A percentile compares a stretch with the other conserved stretches of the same genome.
phyloP scores from a whole-genome alignment of 2,888 invertebrate genomes.

The Corbicula japonica region DNA sequence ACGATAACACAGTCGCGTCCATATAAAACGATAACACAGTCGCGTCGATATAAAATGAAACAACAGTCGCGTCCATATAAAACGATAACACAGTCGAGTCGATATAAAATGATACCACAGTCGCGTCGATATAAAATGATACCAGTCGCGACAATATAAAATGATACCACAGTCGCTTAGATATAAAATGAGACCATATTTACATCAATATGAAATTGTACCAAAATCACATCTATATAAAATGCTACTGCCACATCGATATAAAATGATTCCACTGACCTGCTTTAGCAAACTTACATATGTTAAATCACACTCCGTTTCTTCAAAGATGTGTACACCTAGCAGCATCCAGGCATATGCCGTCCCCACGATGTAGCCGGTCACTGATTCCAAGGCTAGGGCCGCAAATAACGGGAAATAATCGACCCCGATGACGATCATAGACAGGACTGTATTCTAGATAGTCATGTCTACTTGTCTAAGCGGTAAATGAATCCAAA shows the following conservation, averaged over 20 bases:
- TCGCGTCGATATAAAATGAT: neutral
- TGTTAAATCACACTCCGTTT: slow-evolving; percentile 44
- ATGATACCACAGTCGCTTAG: too few species aligned
- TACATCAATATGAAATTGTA: too few species aligned
- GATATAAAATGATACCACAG: neutral
- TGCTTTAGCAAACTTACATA: slow-evolving; percentile 17
- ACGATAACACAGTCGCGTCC: neutral
- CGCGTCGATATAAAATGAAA: neutral
- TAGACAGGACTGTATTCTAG: slow-evolving; percentile 57
- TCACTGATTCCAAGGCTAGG: slow-evolving; percentile 67
- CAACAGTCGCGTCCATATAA: too few species aligned
- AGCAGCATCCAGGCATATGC: slow-evolving; percentile 75
- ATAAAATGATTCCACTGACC: too few species aligned
- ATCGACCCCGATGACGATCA: slow-evolving; percentile 73
- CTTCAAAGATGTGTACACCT: slow-evolving; percentile 58
- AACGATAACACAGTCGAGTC: neutral
- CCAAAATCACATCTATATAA: too few species aligned
- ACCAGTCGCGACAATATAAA: too few species aligned
- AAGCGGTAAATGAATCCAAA: too few species aligned
- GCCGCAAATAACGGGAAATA: slow-evolving; percentile 77
- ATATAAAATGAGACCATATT: too few species aligned
- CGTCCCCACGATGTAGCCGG: slow-evolving; percentile 70
- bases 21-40: neutral
- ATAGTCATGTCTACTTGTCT: too few species aligned
- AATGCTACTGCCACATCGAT: too few species aligned